Base-by-base conservation (phyloP, 2,797 vertebrate genomes). In the Pipistrellus nathusii region DNA sequence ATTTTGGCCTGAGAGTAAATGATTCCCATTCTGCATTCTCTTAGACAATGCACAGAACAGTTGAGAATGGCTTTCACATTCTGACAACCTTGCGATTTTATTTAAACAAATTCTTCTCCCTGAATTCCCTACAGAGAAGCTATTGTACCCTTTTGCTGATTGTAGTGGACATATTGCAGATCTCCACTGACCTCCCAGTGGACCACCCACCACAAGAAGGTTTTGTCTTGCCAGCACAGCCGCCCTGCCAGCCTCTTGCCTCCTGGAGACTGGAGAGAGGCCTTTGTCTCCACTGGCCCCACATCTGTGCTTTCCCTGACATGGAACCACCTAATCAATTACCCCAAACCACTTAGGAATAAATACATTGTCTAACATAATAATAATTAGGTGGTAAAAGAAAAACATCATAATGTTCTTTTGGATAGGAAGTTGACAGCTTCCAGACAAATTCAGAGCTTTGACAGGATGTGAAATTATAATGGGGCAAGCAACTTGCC, bases 201-300 rank as follows among this genome's bases (percentile, higher is more conserved):
- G 98, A 99, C 99, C 98, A 99, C 99, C 99, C 99, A 99, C 99
- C 99, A 99, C 98, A 99, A 99, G 98, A 98, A 98, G 98, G 98
- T 98, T 99, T 99, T 99, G 98, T 99, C 98, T 98, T 95, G 97
- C 98, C 98, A 98, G 98, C 98, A 98, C 97, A 98, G 98, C 97
- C 98, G 98, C 98, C 97, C 97, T 98, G 97, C 97, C 97, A 84
- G 98, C 98, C 98, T 98, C 98, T 98, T 98, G 98, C 98, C 98
- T 98, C 98, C 85, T 72, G 41, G 72, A 96, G 80, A 53, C 62
- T 66, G 90, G 92, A 86, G 86, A n/a, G 76, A 66, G 9, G 85
- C 30, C 81, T 94, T 87, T 92, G 88, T 97, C 55, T 96, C 95
- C 96, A 91, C 90, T 89, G 96, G 94, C 75, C 97, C 92, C 98